Conservation (phyloP, 2,888 invertebrate genomes). For the Trissolcus brochymenae region DNA sequence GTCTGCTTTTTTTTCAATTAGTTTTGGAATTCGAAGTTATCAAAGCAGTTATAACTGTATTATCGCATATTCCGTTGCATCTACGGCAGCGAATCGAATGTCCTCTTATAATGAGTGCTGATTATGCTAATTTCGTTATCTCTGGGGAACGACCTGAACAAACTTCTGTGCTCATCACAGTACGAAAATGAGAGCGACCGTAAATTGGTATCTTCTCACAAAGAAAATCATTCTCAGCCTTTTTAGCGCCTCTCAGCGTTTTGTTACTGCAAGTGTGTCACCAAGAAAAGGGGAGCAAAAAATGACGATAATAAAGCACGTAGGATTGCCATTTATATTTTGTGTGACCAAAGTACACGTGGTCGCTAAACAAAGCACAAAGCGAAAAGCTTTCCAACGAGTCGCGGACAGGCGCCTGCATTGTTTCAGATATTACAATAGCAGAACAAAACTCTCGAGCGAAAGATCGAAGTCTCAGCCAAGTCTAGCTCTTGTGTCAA, state of each 20-base stretch:
- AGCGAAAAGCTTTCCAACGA: conserved; percentile 21
- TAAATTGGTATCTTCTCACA: conserved; percentile 41
- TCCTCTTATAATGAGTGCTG: too few relatives aligned
- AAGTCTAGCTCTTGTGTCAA: conserved; percentile 43
- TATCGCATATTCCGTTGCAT: too few relatives aligned
- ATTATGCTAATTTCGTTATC: not conserved
- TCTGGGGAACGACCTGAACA: not conserved
- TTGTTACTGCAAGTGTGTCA: conserved; percentile 31
- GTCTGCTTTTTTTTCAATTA: too few relatives aligned
- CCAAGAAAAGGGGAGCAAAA: conserved; percentile 24
- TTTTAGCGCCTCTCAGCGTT: conserved; percentile 25
- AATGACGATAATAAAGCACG: conserved; percentile 29
- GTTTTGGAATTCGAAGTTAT: too few relatives aligned
- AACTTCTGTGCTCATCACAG: too few relatives aligned
- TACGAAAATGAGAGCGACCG: conserved; percentile 10
- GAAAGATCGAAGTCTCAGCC: conserved; percentile 65
- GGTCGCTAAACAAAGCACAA: conserved; percentile 38
- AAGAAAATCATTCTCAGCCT: conserved; percentile 36
- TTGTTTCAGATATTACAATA: conserved; percentile 73
- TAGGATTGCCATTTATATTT: conserved; percentile 41
- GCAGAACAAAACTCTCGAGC: conserved; percentile 68
- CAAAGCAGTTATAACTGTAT: too few relatives aligned
- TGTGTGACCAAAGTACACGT: conserved; percentile 29
- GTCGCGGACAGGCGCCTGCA: conserved; percentile 50
- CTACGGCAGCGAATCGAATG: not conserved